A percentile compares a stretch with the other conserved stretches of the same genome.
Evolutionary conservation across 2,888 invertebrate species (phyloP).

Genomic region (Lochmaea capreae): DNA sequence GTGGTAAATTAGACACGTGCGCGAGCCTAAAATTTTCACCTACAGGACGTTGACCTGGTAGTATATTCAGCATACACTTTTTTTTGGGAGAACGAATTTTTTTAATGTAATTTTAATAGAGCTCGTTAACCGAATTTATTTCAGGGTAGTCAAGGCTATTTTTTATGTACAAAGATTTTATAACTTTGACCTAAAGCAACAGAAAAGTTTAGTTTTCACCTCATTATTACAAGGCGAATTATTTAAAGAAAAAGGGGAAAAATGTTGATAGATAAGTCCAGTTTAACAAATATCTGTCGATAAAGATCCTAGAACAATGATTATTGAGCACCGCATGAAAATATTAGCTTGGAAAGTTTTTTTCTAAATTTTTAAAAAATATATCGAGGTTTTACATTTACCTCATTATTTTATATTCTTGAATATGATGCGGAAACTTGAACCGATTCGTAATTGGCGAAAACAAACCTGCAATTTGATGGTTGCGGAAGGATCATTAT

Average conservation of each 20-base stretch:
- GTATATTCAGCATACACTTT: not conserved
- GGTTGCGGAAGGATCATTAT: conserved; percentile 14
- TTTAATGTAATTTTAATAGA: not conserved
- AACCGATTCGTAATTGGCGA: conserved; percentile 23
- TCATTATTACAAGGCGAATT: too few species aligned
- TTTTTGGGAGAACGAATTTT: not conserved
- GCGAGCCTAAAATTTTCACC: not conserved
- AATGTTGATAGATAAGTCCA: too few species aligned
- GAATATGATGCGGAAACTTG: conserved; percentile 24
- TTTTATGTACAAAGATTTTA: too few species aligned
- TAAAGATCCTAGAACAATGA: not conserved
- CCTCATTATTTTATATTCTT: conserved; percentile 28
- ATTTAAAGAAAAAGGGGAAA: too few species aligned
- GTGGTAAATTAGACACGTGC: not conserved
- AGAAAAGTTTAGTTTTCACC: too few species aligned
- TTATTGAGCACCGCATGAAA: not conserved
- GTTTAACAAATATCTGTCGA: too few species aligned
- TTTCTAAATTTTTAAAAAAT: not conserved
- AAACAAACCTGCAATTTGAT: conserved; percentile 23
- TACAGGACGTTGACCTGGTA: not conserved
- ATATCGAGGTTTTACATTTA: not conserved
- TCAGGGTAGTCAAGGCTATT: not conserved
- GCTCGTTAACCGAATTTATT: not conserved
- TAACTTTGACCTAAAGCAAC: too few species aligned
- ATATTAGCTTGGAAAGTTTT: not conserved